Conservation (phyloP, 2,888 invertebrate species). For the Auanema freiburgensis region DNA sequence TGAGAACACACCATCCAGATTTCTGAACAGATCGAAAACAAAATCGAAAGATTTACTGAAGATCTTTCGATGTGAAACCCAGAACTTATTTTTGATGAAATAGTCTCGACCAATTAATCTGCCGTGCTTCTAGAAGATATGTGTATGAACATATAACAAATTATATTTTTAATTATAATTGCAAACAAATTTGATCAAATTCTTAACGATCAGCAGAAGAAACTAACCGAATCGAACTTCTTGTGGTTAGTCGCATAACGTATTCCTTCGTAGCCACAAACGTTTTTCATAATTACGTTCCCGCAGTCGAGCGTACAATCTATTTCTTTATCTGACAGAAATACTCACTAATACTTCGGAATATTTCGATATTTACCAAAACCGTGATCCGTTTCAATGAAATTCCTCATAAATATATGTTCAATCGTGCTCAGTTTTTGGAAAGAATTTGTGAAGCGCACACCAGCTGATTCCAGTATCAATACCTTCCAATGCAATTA, state of each 20-base stretch:
- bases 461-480: constrained; percentile 29
- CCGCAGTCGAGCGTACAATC: constrained; percentile 56
- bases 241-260: background rate
- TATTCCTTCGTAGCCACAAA: constrained; percentile 31
- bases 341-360: background rate
- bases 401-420: constrained; percentile 31
- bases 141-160: too few relatives aligned
- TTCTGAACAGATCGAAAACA: constrained; percentile 43
- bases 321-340: constrained; percentile 25
- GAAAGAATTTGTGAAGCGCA: constrained; percentile 46
- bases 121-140: constrained; percentile 1
- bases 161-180: background rate
- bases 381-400: constrained; percentile 36
- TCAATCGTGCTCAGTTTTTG: constrained; percentile 20
- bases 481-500: constrained; percentile 22
- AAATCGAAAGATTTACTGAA: constrained; percentile 44
- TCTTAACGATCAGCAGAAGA: background rate
- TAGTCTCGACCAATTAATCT: constrained; percentile 31
- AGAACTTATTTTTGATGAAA: constrained; percentile 40
- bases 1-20: constrained; percentile 49
- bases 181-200: background rate
- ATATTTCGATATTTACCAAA: constrained; percentile 21
- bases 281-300: constrained; percentile 26
- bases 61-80: constrained; percentile 30
- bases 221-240: background rate